Evolutionary conservation across 2,888 invertebrate genomes (phyloP), one percentile per base, ranked within the genome.

Genomic region (Polydesmus complanatus): DNA sequence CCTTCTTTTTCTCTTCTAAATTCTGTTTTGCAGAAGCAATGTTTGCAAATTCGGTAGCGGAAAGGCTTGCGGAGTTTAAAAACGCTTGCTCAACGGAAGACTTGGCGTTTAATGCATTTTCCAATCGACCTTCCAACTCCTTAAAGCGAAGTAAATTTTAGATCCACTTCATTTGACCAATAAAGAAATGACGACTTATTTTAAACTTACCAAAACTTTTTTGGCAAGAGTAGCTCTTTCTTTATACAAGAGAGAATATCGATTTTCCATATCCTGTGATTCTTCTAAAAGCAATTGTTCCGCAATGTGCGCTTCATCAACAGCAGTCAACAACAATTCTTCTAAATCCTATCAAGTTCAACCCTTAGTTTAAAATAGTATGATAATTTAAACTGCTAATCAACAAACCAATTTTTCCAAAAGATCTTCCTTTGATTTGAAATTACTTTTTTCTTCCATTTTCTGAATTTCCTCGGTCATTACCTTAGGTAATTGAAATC

Each of bases 161-260:
- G 14, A 37, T 8, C 37, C 37, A 37, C 14, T 8, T 8, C 5
- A 14, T 37, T 37, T 37, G 14, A 14, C 37, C 14, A 37, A 37
- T n/a, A n/a, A n/a, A n/a, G n/a, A n/a, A n/a, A n/a, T n/a, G 37
- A 37, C 14, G 14, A 37, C 37, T 8, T 37, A 8, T 8, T 37
- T 14, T 8, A 37, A 8, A 5, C 14, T 37, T 37, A 37, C 37
- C 37, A 37, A 37, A 37, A 37, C 37, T 61, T 53, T 53, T 37
- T 14, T 37, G 5, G 5, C 14, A 5, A 37, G 14, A 5, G 5
- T 37, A 14, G 37, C 14, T 64, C 62, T 47, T 66, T 58, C 61
- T 65, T 64, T 48, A 65, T 66, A 50, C 70, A 47, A n/a, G 3
- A 23, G 3, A 21, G n/a, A 14, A 8, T 21, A 47, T 26, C 62